Conservation (phyloP, 2,888 invertebrate species). For the Drosophila prolongata region DNA sequence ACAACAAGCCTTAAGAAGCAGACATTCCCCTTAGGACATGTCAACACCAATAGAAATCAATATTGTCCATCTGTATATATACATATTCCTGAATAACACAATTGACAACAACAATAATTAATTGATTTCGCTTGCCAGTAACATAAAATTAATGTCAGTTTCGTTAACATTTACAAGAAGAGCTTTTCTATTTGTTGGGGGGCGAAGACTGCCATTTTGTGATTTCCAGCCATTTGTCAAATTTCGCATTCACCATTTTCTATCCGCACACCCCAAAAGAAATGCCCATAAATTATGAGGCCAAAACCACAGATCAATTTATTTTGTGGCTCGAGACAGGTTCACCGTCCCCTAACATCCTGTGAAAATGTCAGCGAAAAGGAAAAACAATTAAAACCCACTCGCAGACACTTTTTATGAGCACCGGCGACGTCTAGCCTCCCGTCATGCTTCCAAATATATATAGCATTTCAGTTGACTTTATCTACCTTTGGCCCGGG, state of each 20-base stretch:
- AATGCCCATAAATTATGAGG: conserved; percentile 67
- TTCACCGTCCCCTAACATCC: conserved; percentile 22
- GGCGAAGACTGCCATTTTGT: conserved; percentile 35
- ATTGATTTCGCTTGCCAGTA: conserved; percentile 62
- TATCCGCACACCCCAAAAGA: background rate
- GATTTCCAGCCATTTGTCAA: conserved; percentile 66
- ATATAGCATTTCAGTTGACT: conserved; percentile 18
- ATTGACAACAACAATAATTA: conserved; percentile 64
- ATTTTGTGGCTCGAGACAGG: conserved; percentile 65
- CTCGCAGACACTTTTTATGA: conserved; percentile 62
- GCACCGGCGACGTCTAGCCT: conserved; percentile 41
- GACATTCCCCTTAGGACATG: conserved; percentile 40
- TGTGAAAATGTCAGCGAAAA: conserved; percentile 50
- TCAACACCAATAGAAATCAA: conserved; percentile 57
- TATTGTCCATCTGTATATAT: conserved; percentile 27
- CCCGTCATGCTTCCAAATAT: background rate
- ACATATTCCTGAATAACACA: conserved; percentile 12
- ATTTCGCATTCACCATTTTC: conserved; percentile 28
- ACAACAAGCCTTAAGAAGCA: conserved; percentile 8
- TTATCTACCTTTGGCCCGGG: conserved; percentile 26
- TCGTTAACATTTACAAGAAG: conserved; percentile 38
- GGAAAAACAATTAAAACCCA: conserved; percentile 70
- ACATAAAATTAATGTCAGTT: conserved; percentile 63
- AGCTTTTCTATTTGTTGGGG: conserved; percentile 10
- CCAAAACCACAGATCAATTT: conserved; percentile 71